Conservation (phyloP, 2,113 vertebrate species). For the Urocitellus parryii region DNA sequence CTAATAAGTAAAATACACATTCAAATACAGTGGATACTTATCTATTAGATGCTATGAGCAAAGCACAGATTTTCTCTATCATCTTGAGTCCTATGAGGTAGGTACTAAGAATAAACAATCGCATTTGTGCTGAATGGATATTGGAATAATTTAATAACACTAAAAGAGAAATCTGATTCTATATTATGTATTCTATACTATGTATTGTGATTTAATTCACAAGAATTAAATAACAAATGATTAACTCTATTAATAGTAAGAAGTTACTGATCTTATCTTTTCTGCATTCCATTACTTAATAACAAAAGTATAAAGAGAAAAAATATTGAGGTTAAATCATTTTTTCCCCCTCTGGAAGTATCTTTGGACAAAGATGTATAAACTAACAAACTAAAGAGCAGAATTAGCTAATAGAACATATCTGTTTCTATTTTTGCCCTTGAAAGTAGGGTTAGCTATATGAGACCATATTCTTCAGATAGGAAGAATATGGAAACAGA, state of each 20-base stretch:
- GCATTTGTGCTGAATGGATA: neutral
- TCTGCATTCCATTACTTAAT: neutral
- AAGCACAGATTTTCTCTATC: conserved; percentile 40
- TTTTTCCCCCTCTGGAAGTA: neutral
- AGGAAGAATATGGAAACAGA: neutral
- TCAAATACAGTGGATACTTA: neutral
- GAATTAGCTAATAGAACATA: neutral
- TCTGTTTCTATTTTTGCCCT: conserved; percentile 23
- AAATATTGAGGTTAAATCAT: neutral
- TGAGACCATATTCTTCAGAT: neutral
- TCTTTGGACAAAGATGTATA: neutral
- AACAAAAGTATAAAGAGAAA: conserved; percentile 21
- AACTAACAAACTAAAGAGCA: neutral
- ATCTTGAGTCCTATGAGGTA: neutral
- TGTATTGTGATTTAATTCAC: neutral
- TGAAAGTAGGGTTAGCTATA: neutral
- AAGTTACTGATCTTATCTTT: neutral
- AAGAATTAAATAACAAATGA: conserved; percentile 39
- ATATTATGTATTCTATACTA: neutral
- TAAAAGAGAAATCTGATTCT: neutral
- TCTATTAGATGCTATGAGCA: neutral
- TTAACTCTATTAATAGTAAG: neutral
- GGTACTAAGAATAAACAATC: neutral
- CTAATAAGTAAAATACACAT: conserved; percentile 28
- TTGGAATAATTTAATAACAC: conserved; percentile 44